Percentiles rank a stretch among this genome's conserved stretches.
Conservation (phyloP, 2,113 vertebrate species). For the Pachycephala philippinensis region DNA sequence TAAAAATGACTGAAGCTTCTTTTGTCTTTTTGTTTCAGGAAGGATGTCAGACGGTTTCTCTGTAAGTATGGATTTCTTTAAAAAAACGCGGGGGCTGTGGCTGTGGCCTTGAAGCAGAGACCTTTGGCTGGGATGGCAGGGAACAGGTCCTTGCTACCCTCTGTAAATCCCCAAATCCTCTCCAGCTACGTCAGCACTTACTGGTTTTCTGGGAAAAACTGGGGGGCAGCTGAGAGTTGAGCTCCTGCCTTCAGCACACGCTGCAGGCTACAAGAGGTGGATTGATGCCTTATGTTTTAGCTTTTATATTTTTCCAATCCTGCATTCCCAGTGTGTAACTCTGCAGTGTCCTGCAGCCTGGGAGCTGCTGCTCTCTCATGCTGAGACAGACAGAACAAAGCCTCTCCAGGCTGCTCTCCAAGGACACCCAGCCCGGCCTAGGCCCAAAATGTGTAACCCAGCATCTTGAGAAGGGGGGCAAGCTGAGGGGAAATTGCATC, state of each 20-base stretch:
- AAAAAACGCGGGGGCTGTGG: accelerated
- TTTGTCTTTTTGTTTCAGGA: neutral
- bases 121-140: neutral
- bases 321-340: too few relatives aligned
- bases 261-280: neutral
- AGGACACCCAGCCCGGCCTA: too few relatives aligned
- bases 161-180: neutral
- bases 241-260: accelerated
- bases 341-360: too few relatives aligned
- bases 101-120: neutral
- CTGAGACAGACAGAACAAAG: too few relatives aligned
- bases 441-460: too few relatives aligned
- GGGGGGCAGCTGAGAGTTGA: neutral
- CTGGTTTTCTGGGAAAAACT: neutral
- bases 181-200: accelerated
- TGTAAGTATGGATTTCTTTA: neutral
- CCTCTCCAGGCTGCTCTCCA: too few relatives aligned
- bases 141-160: accelerated
- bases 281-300: too few relatives aligned
- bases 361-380: too few relatives aligned
- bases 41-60: slow-evolving; percentile 46
- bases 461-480: too few relatives aligned
- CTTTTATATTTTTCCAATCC: too few relatives aligned
- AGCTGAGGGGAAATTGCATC: too few relatives aligned
- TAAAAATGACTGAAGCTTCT: neutral